Conservation (phyloP, 1,140 invertebrate species). For the Drosophila triauraria region DNA sequence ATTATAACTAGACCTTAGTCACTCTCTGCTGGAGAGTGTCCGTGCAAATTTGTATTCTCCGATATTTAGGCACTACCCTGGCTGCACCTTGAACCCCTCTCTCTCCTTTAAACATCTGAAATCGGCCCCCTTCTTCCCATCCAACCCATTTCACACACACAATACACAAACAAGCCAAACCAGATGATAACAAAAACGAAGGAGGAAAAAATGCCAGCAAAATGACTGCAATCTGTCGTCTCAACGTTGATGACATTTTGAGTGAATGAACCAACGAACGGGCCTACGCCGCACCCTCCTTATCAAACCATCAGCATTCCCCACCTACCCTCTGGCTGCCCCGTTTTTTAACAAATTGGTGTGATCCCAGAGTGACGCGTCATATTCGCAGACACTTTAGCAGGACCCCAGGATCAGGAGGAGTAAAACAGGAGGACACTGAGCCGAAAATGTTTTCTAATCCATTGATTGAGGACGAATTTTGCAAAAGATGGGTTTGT, state of each 20-base stretch:
- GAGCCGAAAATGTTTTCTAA: neutral
- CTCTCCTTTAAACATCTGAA: slow-evolving; percentile 5
- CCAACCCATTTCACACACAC: slow-evolving; percentile 31
- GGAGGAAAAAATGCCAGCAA: slow-evolving; percentile 62
- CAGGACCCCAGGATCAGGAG: slow-evolving; percentile 58
- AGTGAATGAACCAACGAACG: slow-evolving; percentile 74
- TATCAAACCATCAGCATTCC: slow-evolving; percentile 7
- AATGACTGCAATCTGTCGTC: slow-evolving; percentile 83
- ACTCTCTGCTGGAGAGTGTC: neutral
- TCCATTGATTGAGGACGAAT: no score
- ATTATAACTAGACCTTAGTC: no score
- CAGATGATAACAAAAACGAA: slow-evolving; percentile 63
- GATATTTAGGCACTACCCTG: neutral
- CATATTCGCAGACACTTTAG: slow-evolving; percentile 82
- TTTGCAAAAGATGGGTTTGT: no score
- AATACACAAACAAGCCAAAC: slow-evolving; percentile 48
- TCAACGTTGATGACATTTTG: slow-evolving; percentile 82
- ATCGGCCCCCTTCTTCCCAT: slow-evolving; percentile 10
- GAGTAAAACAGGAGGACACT: slow-evolving; percentile 18
- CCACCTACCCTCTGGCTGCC: slow-evolving; percentile 10
- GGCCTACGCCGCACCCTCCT: slow-evolving; percentile 54
- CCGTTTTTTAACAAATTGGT: slow-evolving; percentile 81
- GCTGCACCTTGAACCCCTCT: neutral
- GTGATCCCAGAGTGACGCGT: slow-evolving; percentile 81
- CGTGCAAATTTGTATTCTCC: neutral